Conservation (phyloP, 2,888 invertebrate genomes). For the Pristionchus fissidentatus region DNA sequence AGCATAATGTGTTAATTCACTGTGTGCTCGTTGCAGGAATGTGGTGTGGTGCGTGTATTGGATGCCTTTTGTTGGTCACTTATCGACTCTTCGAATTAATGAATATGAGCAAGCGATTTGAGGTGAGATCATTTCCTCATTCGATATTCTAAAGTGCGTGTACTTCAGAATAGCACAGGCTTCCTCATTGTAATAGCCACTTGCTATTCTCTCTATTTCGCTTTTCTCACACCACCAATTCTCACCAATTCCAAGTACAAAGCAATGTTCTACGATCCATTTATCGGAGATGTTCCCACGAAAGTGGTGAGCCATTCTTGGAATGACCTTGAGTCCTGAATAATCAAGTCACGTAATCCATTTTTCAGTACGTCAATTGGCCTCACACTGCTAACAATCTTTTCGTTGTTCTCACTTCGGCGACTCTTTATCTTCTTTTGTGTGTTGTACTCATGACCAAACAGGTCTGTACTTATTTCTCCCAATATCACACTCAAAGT, state of each 20-base stretch:
- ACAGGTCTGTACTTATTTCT: not conserved
- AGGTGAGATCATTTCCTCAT: not conserved
- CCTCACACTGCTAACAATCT: not conserved
- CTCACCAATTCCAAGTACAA: not conserved
- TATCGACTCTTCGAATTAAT: not conserved
- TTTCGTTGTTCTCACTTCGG: not conserved
- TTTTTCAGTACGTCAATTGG: not conserved
- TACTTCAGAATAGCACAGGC: not conserved
- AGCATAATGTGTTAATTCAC: not conserved
- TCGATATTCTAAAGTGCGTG: not conserved
- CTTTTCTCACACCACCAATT: not conserved
- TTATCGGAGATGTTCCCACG: not conserved
- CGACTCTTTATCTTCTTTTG: not conserved
- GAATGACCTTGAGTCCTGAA: not conserved
- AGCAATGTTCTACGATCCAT: constrained; percentile 9
- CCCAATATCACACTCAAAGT: too few species aligned
- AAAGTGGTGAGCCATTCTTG: not conserved
- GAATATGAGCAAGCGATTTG: not conserved
- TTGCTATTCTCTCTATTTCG: not conserved
- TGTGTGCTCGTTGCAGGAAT: not conserved
- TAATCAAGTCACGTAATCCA: too few species aligned
- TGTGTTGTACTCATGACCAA: not conserved
- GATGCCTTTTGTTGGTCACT: not conserved
- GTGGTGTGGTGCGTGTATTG: constrained; percentile 15
- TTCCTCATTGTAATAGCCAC: not conserved